Percentiles rank a stretch among this genome's conserved stretches.
Conservation (phyloP, 2,888 invertebrate genomes). For the Dilophus febrilis region DNA sequence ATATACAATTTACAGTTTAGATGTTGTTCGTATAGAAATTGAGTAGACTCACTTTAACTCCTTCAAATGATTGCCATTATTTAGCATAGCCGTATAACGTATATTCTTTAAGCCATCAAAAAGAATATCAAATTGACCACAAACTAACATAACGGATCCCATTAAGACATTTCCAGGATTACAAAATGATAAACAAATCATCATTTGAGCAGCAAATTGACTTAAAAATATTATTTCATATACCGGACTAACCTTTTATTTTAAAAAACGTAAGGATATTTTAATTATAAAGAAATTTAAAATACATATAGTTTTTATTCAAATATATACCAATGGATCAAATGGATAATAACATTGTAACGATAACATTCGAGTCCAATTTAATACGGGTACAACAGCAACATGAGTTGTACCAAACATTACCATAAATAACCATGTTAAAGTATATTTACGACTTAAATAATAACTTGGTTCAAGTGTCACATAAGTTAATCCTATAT, state of each 20-base stretch:
- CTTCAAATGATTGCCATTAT: not conserved
- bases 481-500: constrained; percentile 19
- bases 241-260: not conserved
- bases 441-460: constrained; percentile 14
- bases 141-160: constrained; percentile 7
- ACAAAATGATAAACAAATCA: constrained; percentile 2
- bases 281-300: too few species aligned
- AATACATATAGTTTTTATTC: too few species aligned
- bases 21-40: too few species aligned
- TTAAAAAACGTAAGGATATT: too few species aligned
- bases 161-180: constrained; percentile 1
- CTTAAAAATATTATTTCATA: constrained; percentile 4
- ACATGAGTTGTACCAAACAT: constrained; percentile 17
- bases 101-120: constrained; percentile 14
- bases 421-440: constrained; percentile 16
- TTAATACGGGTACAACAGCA: constrained; percentile 17
- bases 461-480: constrained; percentile 15
- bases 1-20: too few species aligned
- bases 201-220: constrained; percentile 1
- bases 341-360: constrained; percentile 24
- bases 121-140: constrained; percentile 14
- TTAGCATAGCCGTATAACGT: constrained; percentile 6
- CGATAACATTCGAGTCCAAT: constrained; percentile 18
- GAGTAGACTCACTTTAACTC: constrained; percentile 4
- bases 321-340: constrained; percentile 20